These are phyloP conservation scores for Stenoptilia bipunctidactyla DNA, from an alignment of 2,888 invertebrate species.

Conservation along the genomic window DNA sequence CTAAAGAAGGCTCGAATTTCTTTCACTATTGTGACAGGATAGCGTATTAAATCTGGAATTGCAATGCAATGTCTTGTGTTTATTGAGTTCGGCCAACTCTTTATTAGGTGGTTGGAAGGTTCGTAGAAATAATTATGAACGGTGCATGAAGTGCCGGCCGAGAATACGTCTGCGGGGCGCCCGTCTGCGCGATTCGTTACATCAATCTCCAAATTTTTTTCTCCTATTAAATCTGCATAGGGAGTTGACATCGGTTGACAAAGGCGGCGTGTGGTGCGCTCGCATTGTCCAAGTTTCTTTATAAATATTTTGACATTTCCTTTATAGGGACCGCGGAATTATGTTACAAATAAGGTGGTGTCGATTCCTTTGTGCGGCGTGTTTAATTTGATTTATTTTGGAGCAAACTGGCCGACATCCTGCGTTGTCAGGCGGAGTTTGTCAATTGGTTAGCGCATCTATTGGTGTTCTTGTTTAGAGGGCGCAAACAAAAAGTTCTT, in stretches of 20 bases:
- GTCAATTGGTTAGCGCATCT: constrained; percentile 60
- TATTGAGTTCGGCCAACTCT: constrained; percentile 42
- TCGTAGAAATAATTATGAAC: constrained; percentile 65
- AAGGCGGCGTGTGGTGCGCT: constrained; percentile 46
- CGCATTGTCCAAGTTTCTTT: constrained; percentile 62
- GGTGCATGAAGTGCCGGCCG: constrained; percentile 43
- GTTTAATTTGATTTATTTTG: constrained; percentile 68
- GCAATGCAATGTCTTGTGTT: constrained; percentile 13
- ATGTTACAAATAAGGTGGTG: constrained; percentile 59
- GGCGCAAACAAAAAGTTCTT: constrained; percentile 47
- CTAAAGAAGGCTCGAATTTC: background rate
- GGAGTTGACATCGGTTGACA: constrained; percentile 60
- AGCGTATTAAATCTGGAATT: constrained; percentile 34
- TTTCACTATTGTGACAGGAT: constrained; percentile 19
- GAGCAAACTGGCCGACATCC: constrained; percentile 57
- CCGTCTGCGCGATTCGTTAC: constrained; percentile 60
- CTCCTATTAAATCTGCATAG: constrained; percentile 58
- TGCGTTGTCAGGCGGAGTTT: constrained; percentile 43
- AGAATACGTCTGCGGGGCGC: constrained; percentile 44
- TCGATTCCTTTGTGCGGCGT: constrained; percentile 55
- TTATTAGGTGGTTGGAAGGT: constrained; percentile 48
- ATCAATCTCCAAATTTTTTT: constrained; percentile 62
- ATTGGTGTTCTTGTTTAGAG: constrained; percentile 49
- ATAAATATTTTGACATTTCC: constrained; percentile 70
- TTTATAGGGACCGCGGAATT: constrained; percentile 56